Conservation (phyloP, 2,797 vertebrate species). For the Philypnodon macrostomus region DNA sequence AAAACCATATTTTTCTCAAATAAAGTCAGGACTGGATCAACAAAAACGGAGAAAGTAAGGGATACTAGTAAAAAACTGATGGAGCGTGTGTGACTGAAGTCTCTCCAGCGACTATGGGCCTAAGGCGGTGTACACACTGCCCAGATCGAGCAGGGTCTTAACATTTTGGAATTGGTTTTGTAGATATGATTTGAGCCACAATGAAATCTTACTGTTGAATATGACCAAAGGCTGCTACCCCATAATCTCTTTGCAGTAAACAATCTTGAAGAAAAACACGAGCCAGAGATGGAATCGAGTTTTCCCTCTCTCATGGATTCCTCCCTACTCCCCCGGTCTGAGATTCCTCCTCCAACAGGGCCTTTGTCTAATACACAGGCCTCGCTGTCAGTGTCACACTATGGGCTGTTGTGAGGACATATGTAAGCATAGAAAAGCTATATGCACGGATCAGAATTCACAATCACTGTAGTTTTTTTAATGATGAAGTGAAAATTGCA, state of each 20-base stretch:
- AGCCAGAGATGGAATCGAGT: slow-evolving; percentile 41
- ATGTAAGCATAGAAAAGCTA: slow-evolving; percentile 33
- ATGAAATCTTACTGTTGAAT: not conserved
- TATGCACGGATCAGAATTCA: slow-evolving; percentile 23
- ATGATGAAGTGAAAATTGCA: slow-evolving; percentile 10
- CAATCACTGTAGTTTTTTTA: not conserved
- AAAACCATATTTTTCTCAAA: too few relatives aligned
- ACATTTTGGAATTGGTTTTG: too few relatives aligned
- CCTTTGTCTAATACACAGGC: slow-evolving; percentile 49
- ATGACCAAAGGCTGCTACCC: slow-evolving; percentile 14
- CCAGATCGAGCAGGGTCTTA: too few relatives aligned
- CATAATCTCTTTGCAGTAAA: slow-evolving; percentile 45
- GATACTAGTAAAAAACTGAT: too few relatives aligned
- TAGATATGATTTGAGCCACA: too few relatives aligned
- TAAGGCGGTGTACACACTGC: too few relatives aligned
- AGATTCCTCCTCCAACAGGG: slow-evolving; percentile 45
- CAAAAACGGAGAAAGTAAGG: not conserved
- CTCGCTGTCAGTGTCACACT: slow-evolving; percentile 30
- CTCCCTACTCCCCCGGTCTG: slow-evolving; percentile 48
- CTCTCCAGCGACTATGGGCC: too few relatives aligned
- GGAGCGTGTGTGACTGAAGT: not conserved
- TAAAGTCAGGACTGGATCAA: not conserved
- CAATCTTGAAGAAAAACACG: slow-evolving; percentile 45
- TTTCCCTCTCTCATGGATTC: slow-evolving; percentile 67
- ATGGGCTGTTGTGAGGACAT: slow-evolving; percentile 10